phyloP scores from a whole-genome alignment of 2,797 vertebrate genomes.

The Takifugu rubripes region DNA sequence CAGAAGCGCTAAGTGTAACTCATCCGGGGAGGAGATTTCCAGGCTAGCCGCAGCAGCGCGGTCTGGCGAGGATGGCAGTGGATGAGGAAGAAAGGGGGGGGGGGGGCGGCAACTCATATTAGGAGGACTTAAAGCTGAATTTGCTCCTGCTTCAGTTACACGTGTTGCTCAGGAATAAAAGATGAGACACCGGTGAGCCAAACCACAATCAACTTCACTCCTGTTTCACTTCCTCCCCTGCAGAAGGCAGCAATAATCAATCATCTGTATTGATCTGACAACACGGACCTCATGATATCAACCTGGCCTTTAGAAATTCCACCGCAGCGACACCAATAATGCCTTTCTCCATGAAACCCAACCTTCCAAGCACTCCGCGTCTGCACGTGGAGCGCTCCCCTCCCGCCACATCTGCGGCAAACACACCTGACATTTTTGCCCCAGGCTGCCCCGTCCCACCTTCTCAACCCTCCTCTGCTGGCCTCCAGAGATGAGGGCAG shows the following conservation, averaged over 20 bases:
- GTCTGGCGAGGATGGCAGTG: slow-evolving; percentile 29
- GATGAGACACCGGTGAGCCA: slow-evolving; percentile 52
- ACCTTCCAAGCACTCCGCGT: slow-evolving; percentile 31
- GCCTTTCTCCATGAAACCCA: too few species aligned
- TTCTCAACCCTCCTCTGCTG: slow-evolving; percentile 16
- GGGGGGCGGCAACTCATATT: slow-evolving; percentile 34
- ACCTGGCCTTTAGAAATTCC: too few species aligned
- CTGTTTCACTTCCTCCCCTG: too few species aligned
- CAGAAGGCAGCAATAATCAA: too few species aligned
- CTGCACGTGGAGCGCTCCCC: slow-evolving; percentile 59
- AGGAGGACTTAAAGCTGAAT: slow-evolving; percentile 24
- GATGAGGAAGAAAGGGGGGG: slow-evolving; percentile 33
- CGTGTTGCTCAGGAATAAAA: slow-evolving; percentile 60
- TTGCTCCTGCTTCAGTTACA: slow-evolving; percentile 34
- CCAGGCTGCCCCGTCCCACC: slow-evolving; percentile 58
- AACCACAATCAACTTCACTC: slow-evolving; percentile 26
- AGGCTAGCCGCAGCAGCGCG: slow-evolving; percentile 29
- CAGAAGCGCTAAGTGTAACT: slow-evolving; percentile 63
- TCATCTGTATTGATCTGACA: too few species aligned
- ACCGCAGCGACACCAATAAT: too few species aligned
- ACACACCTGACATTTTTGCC: slow-evolving; percentile 76
- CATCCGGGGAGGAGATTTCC: slow-evolving; percentile 40
- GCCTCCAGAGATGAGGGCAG: slow-evolving; percentile 70
- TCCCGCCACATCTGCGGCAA: slow-evolving; percentile 50
- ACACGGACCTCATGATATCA: too few species aligned